Conservation (phyloP, 2,888 invertebrate species). For the Macropis europaea region DNA sequence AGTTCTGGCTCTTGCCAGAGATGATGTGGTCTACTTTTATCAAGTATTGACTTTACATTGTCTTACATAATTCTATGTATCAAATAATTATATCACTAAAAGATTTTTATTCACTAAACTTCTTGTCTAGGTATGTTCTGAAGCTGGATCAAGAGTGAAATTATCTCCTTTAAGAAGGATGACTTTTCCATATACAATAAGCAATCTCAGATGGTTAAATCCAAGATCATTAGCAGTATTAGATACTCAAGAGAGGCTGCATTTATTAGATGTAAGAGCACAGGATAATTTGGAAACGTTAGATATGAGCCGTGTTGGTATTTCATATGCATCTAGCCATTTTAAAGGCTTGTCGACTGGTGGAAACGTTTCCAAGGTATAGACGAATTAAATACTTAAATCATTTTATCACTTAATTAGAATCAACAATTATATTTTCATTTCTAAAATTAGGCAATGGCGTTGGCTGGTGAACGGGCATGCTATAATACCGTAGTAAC, state of each 20-base stretch:
- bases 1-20: conserved; percentile 93
- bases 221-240: conserved; percentile 91
- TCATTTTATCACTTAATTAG: background rate
- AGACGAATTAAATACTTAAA: background rate
- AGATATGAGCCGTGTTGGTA: conserved; percentile 89
- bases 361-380: conserved; percentile 88
- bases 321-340: conserved; percentile 93
- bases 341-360: conserved; percentile 97
- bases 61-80: conserved; percentile 10
- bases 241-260: conserved; percentile 92
- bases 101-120: conserved; percentile 17
- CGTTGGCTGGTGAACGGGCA: conserved; percentile 87
- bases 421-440: background rate
- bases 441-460: conserved; percentile 83
- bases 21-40: conserved; percentile 91
- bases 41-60: conserved; percentile 82
- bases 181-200: conserved; percentile 86
- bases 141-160: conserved; percentile 82
- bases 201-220: conserved; percentile 91
- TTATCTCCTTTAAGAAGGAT: conserved; percentile 87
- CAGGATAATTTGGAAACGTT: conserved; percentile 92
- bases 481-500: conserved; percentile 88
- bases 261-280: conserved; percentile 93
- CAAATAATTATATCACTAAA: background rate
- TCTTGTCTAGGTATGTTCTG: conserved; percentile 80